A percentile compares a stretch with the other conserved stretches of the same genome.
phyloP scores from a whole-genome alignment of 2,888 invertebrate genomes.

The Pocota personata region DNA sequence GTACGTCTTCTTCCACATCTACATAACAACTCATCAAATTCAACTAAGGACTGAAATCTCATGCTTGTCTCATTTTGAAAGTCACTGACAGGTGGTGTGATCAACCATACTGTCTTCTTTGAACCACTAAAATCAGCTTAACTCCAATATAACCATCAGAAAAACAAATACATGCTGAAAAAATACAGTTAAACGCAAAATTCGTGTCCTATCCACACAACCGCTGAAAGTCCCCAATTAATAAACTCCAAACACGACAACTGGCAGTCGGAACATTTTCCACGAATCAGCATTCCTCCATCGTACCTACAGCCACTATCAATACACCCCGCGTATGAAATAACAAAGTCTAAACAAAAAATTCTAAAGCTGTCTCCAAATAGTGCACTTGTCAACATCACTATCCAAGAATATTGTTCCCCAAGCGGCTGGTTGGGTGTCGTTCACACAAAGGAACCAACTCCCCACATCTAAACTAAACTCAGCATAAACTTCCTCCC shows the following conservation, averaged over 20 bases:
- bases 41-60: too few relatives aligned
- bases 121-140: not conserved
- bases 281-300: conserved; percentile 42
- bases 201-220: conserved; percentile 17
- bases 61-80: not conserved
- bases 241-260: conserved; percentile 61
- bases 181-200: conserved; percentile 21
- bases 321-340: conserved; percentile 18
- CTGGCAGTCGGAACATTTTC: conserved; percentile 27
- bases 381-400: conserved; percentile 73
- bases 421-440: conserved; percentile 33
- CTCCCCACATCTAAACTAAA: conserved; percentile 11
- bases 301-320: not conserved
- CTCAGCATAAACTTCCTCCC: conserved; percentile 48
- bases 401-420: conserved; percentile 67
- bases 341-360: conserved; percentile 27
- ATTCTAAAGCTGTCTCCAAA: conserved; percentile 67
- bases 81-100: not conserved
- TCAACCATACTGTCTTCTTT: not conserved
- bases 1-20: too few relatives aligned
- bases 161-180: conserved; percentile 24
- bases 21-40: too few relatives aligned
- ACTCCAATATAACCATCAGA: conserved; percentile 21
- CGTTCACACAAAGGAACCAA: conserved; percentile 36
- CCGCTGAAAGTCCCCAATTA: conserved; percentile 33